Evolutionary conservation across 2,797 vertebrate genomes (phyloP).

Genomic region (Otolemur crassicaudatus): DNA sequence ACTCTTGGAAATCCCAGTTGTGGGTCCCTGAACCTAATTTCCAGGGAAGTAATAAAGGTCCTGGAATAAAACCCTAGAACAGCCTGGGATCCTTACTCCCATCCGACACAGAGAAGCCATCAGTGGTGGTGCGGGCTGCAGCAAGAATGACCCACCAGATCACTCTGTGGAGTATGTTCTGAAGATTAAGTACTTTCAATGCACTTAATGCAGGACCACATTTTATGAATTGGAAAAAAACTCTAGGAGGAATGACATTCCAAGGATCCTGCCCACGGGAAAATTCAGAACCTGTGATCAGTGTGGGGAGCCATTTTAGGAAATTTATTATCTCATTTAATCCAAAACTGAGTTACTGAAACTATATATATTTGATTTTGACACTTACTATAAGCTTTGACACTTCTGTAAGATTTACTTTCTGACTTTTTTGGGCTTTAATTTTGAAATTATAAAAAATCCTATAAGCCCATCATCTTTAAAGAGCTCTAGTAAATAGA

Average conservation of each 20-base stretch:
- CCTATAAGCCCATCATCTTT: not conserved
- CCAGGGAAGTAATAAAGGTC: not conserved
- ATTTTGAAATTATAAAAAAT: constrained; percentile 7
- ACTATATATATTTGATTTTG: constrained; percentile 1
- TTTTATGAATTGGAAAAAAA: not conserved
- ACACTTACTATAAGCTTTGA: not conserved
- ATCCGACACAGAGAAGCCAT: not conserved
- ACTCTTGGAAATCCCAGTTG: not conserved
- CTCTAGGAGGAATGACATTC: not conserved
- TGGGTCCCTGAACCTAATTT: not conserved
- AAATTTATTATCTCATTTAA: constrained; percentile 43
- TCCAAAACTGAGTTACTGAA: constrained; percentile 18
- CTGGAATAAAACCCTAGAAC: not conserved
- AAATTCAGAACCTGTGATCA: constrained; percentile 30
- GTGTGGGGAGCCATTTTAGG: not conserved
- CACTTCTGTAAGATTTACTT: not conserved
- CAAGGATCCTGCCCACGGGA: not conserved
- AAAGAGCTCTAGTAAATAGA: not conserved
- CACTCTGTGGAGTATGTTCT: not conserved
- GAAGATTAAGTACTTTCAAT: not conserved
- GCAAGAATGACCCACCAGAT: not conserved
- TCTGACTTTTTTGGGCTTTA: not conserved
- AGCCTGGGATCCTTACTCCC: not conserved
- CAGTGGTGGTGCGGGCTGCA: not conserved
- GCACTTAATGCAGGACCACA: not conserved